Percentiles rank a stretch among this genome's conserved stretches.
Conservation (phyloP, 2,113 vertebrate genomes). For the Chroicocephalus ridibundus region DNA sequence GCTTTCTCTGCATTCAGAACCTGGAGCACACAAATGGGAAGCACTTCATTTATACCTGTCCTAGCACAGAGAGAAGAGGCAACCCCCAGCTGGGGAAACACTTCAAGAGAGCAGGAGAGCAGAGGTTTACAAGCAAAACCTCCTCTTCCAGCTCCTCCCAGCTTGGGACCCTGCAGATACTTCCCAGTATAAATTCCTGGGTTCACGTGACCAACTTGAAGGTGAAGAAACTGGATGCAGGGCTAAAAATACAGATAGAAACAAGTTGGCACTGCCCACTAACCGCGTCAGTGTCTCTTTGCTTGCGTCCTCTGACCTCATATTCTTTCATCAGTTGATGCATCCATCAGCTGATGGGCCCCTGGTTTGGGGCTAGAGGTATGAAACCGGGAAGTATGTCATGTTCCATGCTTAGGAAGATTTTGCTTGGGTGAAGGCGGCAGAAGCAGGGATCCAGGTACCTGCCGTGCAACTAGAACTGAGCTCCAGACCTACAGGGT, state of each 20-base stretch:
- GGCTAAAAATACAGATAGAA: background rate
- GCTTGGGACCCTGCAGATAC: background rate
- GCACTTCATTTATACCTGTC: background rate
- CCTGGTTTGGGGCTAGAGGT: background rate
- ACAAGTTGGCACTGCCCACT: background rate
- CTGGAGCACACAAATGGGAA: fast-evolving
- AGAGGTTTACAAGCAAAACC: background rate
- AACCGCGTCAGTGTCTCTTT: background rate
- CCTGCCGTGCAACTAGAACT: background rate
- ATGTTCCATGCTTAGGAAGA: background rate
- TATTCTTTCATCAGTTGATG: background rate
- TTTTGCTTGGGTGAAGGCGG: fast-evolving
- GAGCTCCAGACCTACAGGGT: background rate
- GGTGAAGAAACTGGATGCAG: background rate
- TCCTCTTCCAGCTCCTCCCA: background rate
- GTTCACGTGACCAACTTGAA: background rate
- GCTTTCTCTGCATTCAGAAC: background rate
- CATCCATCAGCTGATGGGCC: background rate
- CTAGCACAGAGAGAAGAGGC: background rate
- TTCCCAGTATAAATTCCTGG: background rate
- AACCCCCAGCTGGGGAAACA: background rate
- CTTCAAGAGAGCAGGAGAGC: background rate
- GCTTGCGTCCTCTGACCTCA: background rate
- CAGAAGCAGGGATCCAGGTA: background rate
- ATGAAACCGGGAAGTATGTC: background rate